These are phyloP conservation scores for Oligia latruncula DNA, from an alignment of 2,888 invertebrate species.

Conservation along the genomic window DNA sequence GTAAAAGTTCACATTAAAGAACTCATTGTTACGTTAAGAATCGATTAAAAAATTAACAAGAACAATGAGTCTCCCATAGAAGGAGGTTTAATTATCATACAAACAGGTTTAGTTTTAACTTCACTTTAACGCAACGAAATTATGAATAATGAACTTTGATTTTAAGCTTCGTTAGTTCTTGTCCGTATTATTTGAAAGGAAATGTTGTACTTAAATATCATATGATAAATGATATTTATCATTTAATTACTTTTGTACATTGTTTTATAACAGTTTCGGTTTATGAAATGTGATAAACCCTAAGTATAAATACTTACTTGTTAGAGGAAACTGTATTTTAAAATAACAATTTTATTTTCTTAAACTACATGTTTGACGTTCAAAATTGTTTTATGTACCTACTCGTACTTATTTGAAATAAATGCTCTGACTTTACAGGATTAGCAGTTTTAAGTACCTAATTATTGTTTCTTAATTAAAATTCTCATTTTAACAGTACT, in stretches of 20 bases:
- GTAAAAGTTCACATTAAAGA: constrained; percentile 35
- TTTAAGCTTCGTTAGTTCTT: constrained; percentile 86
- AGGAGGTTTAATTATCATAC: constrained; percentile 82
- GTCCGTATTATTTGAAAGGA: constrained; percentile 66
- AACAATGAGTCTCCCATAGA: constrained; percentile 81
- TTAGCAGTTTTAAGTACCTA: too few relatives aligned
- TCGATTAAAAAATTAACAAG: constrained; percentile 67
- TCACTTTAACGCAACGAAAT: constrained; percentile 81
- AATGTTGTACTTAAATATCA: constrained; percentile 57
- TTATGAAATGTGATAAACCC: not conserved
- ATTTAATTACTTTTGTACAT: constrained; percentile 9
- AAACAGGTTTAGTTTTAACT: constrained; percentile 81
- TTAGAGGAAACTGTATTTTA: not conserved
- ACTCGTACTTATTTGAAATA: too few relatives aligned
- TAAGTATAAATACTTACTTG: not conserved
- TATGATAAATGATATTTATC: constrained; percentile 22
- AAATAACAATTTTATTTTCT: too few relatives aligned
- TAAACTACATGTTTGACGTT: not conserved
- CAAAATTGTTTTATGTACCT: not conserved
- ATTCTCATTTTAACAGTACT: not conserved
- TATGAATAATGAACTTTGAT: constrained; percentile 86
- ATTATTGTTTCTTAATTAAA: not conserved
- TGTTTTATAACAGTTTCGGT: not conserved
- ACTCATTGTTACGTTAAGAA: constrained; percentile 57
- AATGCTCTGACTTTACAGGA: not conserved